Conservation (phyloP, 2,888 invertebrate genomes). For the Arrhopalites spinosus region DNA sequence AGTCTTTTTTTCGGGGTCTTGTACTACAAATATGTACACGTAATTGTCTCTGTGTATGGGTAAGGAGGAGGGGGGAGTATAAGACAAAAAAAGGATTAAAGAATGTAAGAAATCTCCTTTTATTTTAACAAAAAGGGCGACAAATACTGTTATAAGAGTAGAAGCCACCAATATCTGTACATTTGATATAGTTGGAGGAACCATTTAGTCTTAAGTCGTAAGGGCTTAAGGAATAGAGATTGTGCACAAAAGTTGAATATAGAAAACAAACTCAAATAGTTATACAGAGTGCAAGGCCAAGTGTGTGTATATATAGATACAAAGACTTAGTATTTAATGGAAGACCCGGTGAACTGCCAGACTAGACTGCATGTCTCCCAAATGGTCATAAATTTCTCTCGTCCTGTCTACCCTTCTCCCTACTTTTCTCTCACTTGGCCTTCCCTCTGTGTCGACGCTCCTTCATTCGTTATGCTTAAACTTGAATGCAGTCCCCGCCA, state of each 20-base stretch:
- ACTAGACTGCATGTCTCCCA: constrained; percentile 35
- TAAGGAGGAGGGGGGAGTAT: not conserved
- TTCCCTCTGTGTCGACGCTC: not conserved
- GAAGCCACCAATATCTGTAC: too few species aligned
- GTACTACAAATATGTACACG: too few species aligned
- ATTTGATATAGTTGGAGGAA: too few species aligned
- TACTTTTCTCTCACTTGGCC: not conserved
- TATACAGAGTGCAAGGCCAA: not conserved
- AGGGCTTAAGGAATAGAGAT: too few species aligned
- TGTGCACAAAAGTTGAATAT: too few species aligned
- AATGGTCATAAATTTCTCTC: constrained; percentile 32
- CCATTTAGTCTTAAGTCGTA: too few species aligned
- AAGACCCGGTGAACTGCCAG: constrained; percentile 14
- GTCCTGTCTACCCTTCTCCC: not conserved
- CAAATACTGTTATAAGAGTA: too few species aligned
- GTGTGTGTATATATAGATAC: not conserved
- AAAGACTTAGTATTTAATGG: not conserved
- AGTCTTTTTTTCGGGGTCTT: not conserved
- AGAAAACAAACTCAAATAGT: not conserved
- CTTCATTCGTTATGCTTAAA: constrained; percentile 19
- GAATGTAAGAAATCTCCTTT: constrained; percentile 15
- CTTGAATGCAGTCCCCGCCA: not conserved
- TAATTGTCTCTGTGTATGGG: too few species aligned
- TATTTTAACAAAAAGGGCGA: too few species aligned
- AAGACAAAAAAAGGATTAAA: constrained; percentile 25